Evolutionary conservation across 2,113 vertebrate species (phyloP).

Genomic region (Thomomys bottae): DNA sequence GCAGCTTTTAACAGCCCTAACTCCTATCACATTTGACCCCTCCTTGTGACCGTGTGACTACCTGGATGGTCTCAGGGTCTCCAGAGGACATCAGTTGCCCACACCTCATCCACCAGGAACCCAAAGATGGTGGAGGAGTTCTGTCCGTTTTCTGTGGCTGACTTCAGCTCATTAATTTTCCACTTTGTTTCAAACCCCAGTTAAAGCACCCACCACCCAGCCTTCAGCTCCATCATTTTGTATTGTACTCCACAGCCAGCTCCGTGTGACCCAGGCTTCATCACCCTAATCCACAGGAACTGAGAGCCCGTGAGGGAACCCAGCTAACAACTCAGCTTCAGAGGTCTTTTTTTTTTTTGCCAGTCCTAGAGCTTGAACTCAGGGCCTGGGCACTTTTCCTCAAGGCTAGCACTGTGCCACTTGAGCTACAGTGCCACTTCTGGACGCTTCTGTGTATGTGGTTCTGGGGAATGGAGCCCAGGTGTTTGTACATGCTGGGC

Average conservation of each 20-base stretch:
- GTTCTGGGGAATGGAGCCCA: too few relatives aligned
- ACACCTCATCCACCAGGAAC: background rate
- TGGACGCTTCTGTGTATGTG: too few relatives aligned
- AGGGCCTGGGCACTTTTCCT: too few relatives aligned
- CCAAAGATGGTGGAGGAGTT: background rate
- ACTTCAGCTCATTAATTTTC: background rate
- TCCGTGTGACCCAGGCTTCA: background rate
- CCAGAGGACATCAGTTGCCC: background rate
- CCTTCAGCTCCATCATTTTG: background rate
- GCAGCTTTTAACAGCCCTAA: background rate
- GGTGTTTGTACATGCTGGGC: too few relatives aligned
- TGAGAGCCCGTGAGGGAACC: background rate
- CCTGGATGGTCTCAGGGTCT: background rate
- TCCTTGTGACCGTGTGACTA: background rate
- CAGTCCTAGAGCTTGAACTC: too few relatives aligned
- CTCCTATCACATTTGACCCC: background rate
- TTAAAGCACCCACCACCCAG: background rate
- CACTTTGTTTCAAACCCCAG: background rate
- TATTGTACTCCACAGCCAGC: background rate
- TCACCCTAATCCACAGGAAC: slow-evolving; percentile 5
- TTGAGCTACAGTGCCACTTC: too few relatives aligned
- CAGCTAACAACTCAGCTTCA: background rate
- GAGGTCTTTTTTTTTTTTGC: background rate
- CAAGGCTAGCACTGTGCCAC: too few relatives aligned
- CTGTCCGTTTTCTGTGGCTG: background rate